These are phyloP conservation scores for Erebia palarica DNA, from an alignment of 2,888 invertebrate genomes.

Conservation along the genomic window DNA sequence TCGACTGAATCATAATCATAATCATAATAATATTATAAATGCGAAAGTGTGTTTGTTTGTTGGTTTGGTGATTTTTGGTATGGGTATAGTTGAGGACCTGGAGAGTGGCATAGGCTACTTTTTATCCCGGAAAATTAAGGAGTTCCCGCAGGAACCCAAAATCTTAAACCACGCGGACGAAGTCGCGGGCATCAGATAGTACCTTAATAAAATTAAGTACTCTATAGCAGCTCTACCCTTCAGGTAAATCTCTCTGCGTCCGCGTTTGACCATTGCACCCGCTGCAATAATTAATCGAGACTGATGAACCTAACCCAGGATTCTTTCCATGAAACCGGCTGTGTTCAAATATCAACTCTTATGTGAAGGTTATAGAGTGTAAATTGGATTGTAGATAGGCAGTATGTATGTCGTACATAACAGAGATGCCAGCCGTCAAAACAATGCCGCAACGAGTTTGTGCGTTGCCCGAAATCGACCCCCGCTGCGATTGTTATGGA, in stretches of 20 bases:
- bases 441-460: constrained; percentile 38
- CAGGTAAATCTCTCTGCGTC: not conserved
- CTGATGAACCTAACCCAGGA: constrained; percentile 30
- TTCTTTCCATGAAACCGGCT: not conserved
- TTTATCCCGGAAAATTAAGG: too few relatives aligned
- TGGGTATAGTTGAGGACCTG: too few relatives aligned
- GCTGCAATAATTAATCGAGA: constrained; percentile 40
- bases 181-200: too few relatives aligned
- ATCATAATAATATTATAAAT: too few relatives aligned
- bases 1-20: too few relatives aligned
- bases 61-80: too few relatives aligned
- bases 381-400: not conserved
- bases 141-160: too few relatives aligned
- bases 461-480: constrained; percentile 32
- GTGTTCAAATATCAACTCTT: not conserved
- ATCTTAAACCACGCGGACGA: too few relatives aligned
- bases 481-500: constrained; percentile 33
- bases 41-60: too few relatives aligned
- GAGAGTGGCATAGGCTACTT: too few relatives aligned
- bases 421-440: constrained; percentile 39
- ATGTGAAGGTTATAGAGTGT: not conserved
- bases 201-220: too few relatives aligned
- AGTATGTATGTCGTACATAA: constrained; percentile 21
- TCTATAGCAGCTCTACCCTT: not conserved
- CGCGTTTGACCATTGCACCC: constrained; percentile 20